Percentiles rank a stretch among this genome's conserved stretches.
Evolutionary conservation across 2,888 invertebrate species (phyloP).

Genomic region (Aradus depressus): DNA sequence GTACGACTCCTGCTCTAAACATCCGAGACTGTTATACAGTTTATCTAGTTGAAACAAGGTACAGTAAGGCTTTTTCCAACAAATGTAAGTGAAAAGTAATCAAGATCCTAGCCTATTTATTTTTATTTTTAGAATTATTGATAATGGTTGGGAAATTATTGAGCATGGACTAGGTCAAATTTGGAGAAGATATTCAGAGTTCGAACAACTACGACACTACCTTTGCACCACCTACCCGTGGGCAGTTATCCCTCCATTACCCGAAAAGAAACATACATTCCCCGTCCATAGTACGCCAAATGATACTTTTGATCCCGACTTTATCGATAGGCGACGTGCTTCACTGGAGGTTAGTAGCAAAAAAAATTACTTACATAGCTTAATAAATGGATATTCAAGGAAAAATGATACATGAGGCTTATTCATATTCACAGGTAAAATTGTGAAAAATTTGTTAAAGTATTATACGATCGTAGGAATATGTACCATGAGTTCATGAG

Average conservation of each 20-base stretch:
- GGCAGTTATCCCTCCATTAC: constrained; percentile 66
- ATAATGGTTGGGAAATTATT: constrained; percentile 24
- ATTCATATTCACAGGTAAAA: too few species aligned
- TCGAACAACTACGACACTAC: constrained; percentile 67
- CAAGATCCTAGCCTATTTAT: background rate
- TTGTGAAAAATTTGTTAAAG: too few species aligned
- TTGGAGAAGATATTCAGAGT: constrained; percentile 74
- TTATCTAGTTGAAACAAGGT: constrained; percentile 68
- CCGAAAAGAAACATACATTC: constrained; percentile 63
- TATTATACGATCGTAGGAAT: too few species aligned
- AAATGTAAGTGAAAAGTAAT: background rate
- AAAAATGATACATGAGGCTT: too few species aligned
- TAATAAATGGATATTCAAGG: too few species aligned
- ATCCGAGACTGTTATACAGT: constrained; percentile 66
- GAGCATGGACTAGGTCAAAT: constrained; percentile 45
- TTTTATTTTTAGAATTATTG: constrained; percentile 24
- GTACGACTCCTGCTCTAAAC: constrained; percentile 61
- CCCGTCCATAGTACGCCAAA: constrained; percentile 67
- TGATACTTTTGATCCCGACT: constrained; percentile 73
- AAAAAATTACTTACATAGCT: background rate
- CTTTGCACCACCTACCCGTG: constrained; percentile 68
- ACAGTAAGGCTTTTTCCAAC: constrained; percentile 28
- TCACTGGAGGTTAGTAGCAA: constrained; percentile 51
- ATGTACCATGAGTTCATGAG: too few species aligned
- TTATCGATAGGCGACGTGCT: constrained; percentile 68